phyloP scores from a whole-genome alignment of 2,113 vertebrate species.

The Hucho hucho region DNA sequence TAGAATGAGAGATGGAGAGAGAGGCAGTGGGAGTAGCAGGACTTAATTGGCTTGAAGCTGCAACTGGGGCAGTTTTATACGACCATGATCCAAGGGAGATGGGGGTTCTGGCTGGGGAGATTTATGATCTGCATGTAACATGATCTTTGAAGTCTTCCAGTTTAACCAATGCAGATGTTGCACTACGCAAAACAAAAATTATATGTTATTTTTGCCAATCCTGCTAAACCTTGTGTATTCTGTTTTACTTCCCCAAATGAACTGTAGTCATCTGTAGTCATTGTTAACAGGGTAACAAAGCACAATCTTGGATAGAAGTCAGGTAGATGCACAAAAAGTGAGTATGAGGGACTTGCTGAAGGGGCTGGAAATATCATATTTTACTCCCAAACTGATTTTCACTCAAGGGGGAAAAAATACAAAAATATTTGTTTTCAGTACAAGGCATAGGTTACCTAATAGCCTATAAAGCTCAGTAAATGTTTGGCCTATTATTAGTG shows the following conservation, averaged over 20 bases:
- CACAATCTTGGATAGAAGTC: neutral
- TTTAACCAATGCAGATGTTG: neutral
- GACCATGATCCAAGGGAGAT: neutral
- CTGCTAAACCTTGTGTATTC: neutral
- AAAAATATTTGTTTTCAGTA: too few species aligned
- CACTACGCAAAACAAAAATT: neutral
- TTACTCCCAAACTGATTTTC: too few species aligned
- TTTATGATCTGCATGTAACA: constrained; percentile 2
- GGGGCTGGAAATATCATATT: too few species aligned
- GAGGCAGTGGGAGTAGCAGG: neutral
- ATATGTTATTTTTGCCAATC: neutral
- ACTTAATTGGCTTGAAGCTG: neutral
- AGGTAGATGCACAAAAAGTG: too few species aligned
- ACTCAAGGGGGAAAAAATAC: too few species aligned
- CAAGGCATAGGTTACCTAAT: too few species aligned
- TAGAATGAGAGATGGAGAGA: constrained; percentile 3
- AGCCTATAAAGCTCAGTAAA: too few species aligned
- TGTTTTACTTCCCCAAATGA: neutral
- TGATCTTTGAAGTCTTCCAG: constrained; percentile 10
- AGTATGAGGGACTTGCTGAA: too few species aligned
- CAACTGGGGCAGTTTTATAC: neutral
- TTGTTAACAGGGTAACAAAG: neutral
- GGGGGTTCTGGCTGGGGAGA: neutral
- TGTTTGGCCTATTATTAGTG: too few species aligned
- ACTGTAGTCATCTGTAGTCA: neutral